A percentile compares a stretch with the other conserved stretches of the same genome.
These are phyloP conservation scores for Chesias legatella DNA, from an alignment of 2,888 invertebrate genomes.

Conservation along the genomic window DNA sequence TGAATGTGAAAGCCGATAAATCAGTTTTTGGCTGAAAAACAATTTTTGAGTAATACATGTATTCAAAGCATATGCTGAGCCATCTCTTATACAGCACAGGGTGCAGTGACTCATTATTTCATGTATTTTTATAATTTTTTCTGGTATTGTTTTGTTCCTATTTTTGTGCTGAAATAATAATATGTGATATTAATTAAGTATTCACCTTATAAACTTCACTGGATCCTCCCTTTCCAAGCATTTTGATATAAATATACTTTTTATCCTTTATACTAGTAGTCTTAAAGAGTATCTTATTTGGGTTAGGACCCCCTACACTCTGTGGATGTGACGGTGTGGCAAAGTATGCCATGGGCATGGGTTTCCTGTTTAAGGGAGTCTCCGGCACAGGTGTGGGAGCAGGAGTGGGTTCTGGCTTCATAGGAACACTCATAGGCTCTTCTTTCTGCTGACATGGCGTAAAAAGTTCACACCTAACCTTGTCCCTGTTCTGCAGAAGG, in stretches of 20 bases:
- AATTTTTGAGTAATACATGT: too few relatives aligned
- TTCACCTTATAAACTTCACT: conserved; percentile 87
- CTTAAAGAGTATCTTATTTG: conserved; percentile 66
- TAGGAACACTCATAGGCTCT: conserved; percentile 29
- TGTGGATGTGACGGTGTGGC: conserved; percentile 73
- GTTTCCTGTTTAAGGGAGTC: conserved; percentile 57
- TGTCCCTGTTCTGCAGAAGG: conserved; percentile 53
- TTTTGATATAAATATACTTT: conserved; percentile 86
- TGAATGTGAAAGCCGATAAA: too few relatives aligned
- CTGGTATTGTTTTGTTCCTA: too few relatives aligned
- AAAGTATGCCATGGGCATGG: conserved; percentile 47
- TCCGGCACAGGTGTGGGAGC: conserved; percentile 42
- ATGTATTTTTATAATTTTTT: too few relatives aligned
- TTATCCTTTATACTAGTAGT: conserved; percentile 84
- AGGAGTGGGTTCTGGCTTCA: conserved; percentile 21
- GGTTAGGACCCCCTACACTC: conserved; percentile 46
- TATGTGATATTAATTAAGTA: conserved; percentile 4
- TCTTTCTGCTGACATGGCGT: conserved; percentile 42
- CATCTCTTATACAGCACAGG: too few relatives aligned
- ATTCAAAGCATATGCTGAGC: too few relatives aligned
- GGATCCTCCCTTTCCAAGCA: conserved; percentile 93
- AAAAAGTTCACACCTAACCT: conserved; percentile 62
- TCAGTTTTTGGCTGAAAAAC: too few relatives aligned
- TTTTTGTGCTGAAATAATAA: too few relatives aligned
- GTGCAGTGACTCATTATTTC: too few relatives aligned